These are phyloP conservation scores for Neotoxoptera formosana DNA, from an alignment of 1,140 invertebrate genomes.

Conservation along the genomic window DNA sequence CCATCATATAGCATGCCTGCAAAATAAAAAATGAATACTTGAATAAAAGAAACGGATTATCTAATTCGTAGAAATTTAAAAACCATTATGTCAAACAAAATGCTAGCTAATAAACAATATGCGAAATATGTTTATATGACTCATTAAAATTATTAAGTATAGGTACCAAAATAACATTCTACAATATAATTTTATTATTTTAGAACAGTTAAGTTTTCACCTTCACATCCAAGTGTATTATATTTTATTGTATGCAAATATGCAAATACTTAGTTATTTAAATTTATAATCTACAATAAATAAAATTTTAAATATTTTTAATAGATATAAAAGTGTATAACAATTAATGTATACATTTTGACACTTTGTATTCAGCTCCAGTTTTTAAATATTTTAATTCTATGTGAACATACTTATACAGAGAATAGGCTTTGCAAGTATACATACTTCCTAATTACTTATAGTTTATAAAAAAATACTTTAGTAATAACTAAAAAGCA, in stretches of 20 bases:
- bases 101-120: not conserved
- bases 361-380: not conserved
- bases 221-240: not conserved
- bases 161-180: no score
- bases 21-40: not conserved
- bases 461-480: no score
- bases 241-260: not conserved
- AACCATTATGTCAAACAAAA: not conserved
- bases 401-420: no score
- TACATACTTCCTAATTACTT: no score
- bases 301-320: not conserved
- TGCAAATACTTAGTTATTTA: not conserved
- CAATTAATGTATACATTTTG: not conserved
- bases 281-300: not conserved
- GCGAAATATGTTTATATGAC: not conserved
- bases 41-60: not conserved
- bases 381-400: no score
- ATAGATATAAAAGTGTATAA: not conserved
- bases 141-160: no score
- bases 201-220: not conserved
- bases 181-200: not conserved
- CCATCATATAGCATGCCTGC: constrained; percentile 30
- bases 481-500: no score
- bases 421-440: no score
- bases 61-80: not conserved